Conservation (phyloP, 1,140 invertebrate species). For the Oncopodura yosiiana region DNA sequence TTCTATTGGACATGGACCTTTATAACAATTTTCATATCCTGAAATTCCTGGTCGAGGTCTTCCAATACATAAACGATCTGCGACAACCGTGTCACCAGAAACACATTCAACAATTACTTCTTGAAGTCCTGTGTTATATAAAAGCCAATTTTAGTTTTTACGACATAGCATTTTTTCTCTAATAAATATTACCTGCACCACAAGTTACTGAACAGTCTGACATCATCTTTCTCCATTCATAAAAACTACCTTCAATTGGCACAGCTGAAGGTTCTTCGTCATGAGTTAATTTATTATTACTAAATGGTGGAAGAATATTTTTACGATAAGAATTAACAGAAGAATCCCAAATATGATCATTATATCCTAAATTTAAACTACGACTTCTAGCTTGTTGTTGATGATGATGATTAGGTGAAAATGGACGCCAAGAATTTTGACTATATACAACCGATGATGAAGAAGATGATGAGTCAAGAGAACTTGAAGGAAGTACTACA, state of each 20-base stretch:
- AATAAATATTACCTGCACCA: slow-evolving; percentile 20
- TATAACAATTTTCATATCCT: slow-evolving; percentile 21
- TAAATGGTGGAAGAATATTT: too few relatives aligned
- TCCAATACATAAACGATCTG: slow-evolving; percentile 18
- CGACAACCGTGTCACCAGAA: slow-evolving; percentile 26
- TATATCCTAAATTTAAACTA: not conserved
- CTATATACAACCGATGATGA: too few relatives aligned
- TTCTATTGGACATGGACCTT: slow-evolving; percentile 4
- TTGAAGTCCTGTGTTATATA: slow-evolving; percentile 24
- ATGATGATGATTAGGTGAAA: too few relatives aligned
- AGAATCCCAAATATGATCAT: not conserved
- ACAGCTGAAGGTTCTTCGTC: not conserved
- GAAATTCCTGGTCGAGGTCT: slow-evolving; percentile 22
- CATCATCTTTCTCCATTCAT: slow-evolving; percentile 32
- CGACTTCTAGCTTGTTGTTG: slow-evolving; percentile 15
- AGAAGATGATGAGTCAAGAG: too few relatives aligned
- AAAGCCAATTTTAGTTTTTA: not conserved
- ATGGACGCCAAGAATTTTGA: too few relatives aligned
- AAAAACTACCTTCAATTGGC: slow-evolving; percentile 31
- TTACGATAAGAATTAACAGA: too few relatives aligned
- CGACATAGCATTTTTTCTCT: not conserved
- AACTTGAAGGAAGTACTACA: too few relatives aligned
- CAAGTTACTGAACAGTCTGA: slow-evolving; percentile 31
- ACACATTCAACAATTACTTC: slow-evolving; percentile 32
- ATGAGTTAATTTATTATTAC: too few relatives aligned